Evolutionary conservation across 2,888 invertebrate genomes (phyloP), one percentile per base, ranked within the genome.

Genomic region (Megalurothrips usitatus): DNA sequence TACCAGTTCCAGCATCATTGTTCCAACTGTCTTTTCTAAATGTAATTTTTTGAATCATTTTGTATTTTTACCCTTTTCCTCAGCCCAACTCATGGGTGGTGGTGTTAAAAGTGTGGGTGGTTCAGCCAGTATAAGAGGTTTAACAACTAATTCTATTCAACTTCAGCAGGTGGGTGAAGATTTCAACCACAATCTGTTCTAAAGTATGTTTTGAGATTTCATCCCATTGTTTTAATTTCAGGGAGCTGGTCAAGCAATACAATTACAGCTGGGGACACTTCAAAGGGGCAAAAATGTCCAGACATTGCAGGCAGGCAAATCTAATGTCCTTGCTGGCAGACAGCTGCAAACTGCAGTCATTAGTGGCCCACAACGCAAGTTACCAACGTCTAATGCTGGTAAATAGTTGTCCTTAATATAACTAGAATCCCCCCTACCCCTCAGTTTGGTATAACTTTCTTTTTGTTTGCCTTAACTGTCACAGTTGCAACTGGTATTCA

Each of bases 231-330:
- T 75, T 26, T 75, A 23, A 11, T 26, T 26, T 75, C 26, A 75
- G 68, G 68, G 68, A 75, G 11, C 68, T 26, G 68, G 68, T 75
- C 68, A 75, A 26, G 68, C 68, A 23, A 75, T 75, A 12, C 58
- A 58, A 58, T 19, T 58, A 58, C 58, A 58, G 58, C 23, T 75
- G 11, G 58, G 58, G 14, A 75, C 68, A 6, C 68, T 75, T 23
- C 68, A 75, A 75, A 75, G 68, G 26, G 68, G 68, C 23, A 75
- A 75, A 26, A 75, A 23, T 26, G 26, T 75, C 9, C 68, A 75
- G 26, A 26, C 68, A 8, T 75, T 75, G 26, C 68, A 75, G 23
- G 68, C 68, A 10, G 68, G 68, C 10, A 75, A 75, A 26, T 12
- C 68, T 12, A 75, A 75, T 23, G 68, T 75, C 10, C 68, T 75